Evolutionary conservation across 2,888 invertebrate genomes (phyloP), one percentile per base, ranked within the genome.

Genomic region (Hydropsyche betteni): DNA sequence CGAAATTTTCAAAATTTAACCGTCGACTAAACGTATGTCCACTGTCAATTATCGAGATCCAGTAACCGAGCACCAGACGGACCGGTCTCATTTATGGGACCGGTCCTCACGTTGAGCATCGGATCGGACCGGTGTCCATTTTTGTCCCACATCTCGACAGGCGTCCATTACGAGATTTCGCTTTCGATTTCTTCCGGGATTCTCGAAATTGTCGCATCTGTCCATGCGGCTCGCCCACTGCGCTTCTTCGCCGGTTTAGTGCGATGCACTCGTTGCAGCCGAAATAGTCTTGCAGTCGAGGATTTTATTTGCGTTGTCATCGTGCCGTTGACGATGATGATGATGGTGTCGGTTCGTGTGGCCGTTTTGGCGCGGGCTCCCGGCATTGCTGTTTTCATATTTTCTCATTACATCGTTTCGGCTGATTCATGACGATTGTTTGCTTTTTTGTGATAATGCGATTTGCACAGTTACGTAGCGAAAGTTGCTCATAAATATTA

Each of bases 111-210:
- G 36, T 36, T 64, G 36, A 44, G 44, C 44, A 44, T 10, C 44
- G 44, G 10, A 3, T 64, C 34, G 8, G 36, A 64, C 64, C 36
- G 64, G 64, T 64, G 3, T 5, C 64, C 64, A 12, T 8, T 6
- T 44, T 44, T 64, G 64, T 34, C 36, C 64, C 36, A 64, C 64
- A 64, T 64, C 36, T 64, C 36, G 34, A 24, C 14, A 12, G 36
- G 5, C 36, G 64, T 12, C 10, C 36, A 34, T 24, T 64, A 33
- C 10, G 33, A 64, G 64, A 36, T 64, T 72, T 58, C 58, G 58
- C 72, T 72, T 72, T 72, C 72, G 72, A 55, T 72, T 51, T 72
- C 72, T 72, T 72, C 72, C 72, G 72, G 72, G 36, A 24, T 44
- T 44, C 36, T 33, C 55, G n/a, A 36, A 64, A 34, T 64, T 24